phyloP scores from a whole-genome alignment of 1,140 invertebrate species.

The Luehdorfia chinensis region DNA sequence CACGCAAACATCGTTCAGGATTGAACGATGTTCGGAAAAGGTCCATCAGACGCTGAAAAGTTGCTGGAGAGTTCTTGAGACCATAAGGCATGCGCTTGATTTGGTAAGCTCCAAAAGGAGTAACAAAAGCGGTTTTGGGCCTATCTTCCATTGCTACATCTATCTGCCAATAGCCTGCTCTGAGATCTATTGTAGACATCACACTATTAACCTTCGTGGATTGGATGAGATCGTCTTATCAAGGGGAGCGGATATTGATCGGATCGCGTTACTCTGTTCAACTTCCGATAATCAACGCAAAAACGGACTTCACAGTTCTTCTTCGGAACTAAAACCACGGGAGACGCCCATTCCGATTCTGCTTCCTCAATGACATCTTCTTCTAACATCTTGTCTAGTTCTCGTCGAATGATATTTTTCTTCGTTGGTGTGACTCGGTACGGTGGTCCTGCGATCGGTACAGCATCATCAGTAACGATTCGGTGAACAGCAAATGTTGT shows the following conservation, averaged over 20 bases:
- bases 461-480: not conserved
- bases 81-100: conserved; percentile 67
- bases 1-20: too few species aligned
- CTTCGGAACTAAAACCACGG: conserved; percentile 51
- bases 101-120: conserved; percentile 47
- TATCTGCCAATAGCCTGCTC: conserved; percentile 54
- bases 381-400: conserved; percentile 22
- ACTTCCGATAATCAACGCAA: conserved; percentile 51
- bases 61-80: conserved; percentile 56
- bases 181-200: conserved; percentile 51
- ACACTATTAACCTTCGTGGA: conserved; percentile 28
- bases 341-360: conserved; percentile 43
- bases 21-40: too few species aligned
- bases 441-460: conserved; percentile 13
- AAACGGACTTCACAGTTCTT: conserved; percentile 35
- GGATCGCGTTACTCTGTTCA: conserved; percentile 43
- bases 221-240: conserved; percentile 67
- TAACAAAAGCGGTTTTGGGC: conserved; percentile 61
- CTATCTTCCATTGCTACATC: conserved; percentile 31
- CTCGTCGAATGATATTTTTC: too few species aligned
- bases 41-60: conserved; percentile 70
- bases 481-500: not conserved
- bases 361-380: conserved; percentile 41
- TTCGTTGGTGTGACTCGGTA: conserved; percentile 21
- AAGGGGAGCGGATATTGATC: conserved; percentile 63